phyloP scores from a whole-genome alignment of 2,113 vertebrate genomes.

The Vulpes lagopus region DNA sequence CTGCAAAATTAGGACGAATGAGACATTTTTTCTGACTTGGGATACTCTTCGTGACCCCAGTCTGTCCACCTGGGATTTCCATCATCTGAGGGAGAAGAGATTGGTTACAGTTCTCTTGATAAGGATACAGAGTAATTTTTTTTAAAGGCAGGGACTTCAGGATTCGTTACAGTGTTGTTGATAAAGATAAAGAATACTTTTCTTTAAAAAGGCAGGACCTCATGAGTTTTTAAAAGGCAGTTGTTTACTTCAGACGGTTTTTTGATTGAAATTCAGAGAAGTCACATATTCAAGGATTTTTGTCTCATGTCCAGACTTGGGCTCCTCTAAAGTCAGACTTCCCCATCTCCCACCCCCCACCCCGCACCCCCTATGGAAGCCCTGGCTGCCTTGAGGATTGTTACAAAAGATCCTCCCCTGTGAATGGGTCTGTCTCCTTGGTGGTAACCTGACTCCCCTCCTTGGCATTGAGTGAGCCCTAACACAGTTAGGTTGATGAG shows the following conservation, averaged over 20 bases:
- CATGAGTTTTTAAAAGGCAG: not conserved
- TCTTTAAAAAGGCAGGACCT: not conserved
- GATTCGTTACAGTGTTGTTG: not conserved
- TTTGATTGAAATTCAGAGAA: not conserved
- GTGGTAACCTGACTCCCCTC: not conserved
- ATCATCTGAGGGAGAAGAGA: not conserved
- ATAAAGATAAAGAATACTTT: not conserved
- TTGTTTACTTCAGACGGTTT: not conserved
- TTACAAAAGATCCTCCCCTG: not conserved
- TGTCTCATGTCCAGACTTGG: not conserved
- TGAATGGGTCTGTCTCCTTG: not conserved
- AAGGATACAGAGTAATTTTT: conserved; percentile 14
- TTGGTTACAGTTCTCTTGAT: not conserved
- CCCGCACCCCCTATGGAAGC: not conserved
- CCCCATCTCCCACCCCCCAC: not conserved
- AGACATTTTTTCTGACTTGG: not conserved
- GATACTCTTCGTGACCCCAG: not conserved
- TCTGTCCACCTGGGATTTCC: not conserved
- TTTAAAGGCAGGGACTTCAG: not conserved
- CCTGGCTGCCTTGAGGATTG: not conserved
- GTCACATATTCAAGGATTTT: not conserved
- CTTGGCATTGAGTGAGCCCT: not conserved
- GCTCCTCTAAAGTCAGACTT: not conserved
- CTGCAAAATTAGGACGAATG: not conserved
- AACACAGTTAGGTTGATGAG: not conserved